Evolutionary conservation across 2,888 invertebrate species (phyloP).

Genomic region (Parnassius mnemosyne): DNA sequence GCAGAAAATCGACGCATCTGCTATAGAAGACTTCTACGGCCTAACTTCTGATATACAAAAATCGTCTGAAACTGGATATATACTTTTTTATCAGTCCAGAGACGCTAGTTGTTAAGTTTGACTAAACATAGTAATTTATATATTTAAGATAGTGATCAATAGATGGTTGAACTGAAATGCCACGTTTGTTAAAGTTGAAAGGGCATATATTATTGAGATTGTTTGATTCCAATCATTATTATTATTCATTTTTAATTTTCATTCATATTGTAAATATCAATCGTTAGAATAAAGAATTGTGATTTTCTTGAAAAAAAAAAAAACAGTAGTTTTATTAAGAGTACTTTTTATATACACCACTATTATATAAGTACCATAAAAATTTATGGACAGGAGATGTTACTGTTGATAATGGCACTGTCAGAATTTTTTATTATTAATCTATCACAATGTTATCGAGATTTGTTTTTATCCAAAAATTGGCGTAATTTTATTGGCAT

Average conservation of each 20-base stretch:
- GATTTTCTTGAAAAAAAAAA: constrained; percentile 23
- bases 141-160: constrained; percentile 65
- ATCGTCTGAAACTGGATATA: constrained; percentile 99
- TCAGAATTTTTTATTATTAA: too few relatives aligned
- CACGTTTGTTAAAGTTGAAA: constrained; percentile 75
- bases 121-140: constrained; percentile 69
- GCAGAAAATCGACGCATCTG: constrained; percentile 99
- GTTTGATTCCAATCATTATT: constrained; percentile 58
- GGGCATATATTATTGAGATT: constrained; percentile 70
- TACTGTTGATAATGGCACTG: too few relatives aligned
- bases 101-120: constrained; percentile 84
- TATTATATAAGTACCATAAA: too few relatives aligned
- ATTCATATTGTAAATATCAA: constrained; percentile 70
- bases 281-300: constrained; percentile 52
- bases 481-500: too few relatives aligned
- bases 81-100: constrained; percentile 98
- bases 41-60: constrained; percentile 99
- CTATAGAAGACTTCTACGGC: constrained; percentile 99
- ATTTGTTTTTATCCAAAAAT: too few relatives aligned
- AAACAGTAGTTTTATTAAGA: background rate
- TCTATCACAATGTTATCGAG: too few relatives aligned
- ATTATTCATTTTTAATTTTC: constrained; percentile 51
- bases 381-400: too few relatives aligned
- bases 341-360: too few relatives aligned
- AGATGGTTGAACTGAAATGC: constrained; percentile 66